Base-by-base conservation (phyloP, 2,797 vertebrate species). In the Sebastes flavidus region DNA sequence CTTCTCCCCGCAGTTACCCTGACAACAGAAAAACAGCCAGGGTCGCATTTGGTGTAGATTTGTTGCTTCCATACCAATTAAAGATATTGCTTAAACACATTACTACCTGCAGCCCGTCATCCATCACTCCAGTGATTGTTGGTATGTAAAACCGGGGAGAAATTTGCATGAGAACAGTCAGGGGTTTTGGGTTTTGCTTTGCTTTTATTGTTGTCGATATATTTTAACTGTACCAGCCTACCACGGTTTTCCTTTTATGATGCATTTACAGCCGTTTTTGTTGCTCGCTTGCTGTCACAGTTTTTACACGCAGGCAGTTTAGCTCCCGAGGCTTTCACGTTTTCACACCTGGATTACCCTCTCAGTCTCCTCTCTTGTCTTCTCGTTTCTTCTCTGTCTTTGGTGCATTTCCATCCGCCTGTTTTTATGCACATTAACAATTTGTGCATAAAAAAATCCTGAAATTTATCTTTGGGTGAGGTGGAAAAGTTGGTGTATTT, bases 11-110 rank as follows among this genome's bases (percentile, higher is more conserved):
- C 77, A 29, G 92, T 95, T 94, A 90, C 93, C 87, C 80, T 93
- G 92, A 94, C 95, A 94, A 95, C 93, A 78, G 84, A 75, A 75
- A 46, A 46, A 81, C 89, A 82, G 72, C 25, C 83, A 76, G 76
- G 66, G 74, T 78, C n/a, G 4, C 34, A 61, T 82, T 74, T 38
- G 18, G 18, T 67, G 65, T 13, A 65, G 49, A 58, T 82, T n/a
- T 74, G 77, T 75, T 77, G 78, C 71, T 86, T 55, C 52, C 52
- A 20, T 46, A 56, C 42, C n/a, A 70, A 75, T 76, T 68, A 79
- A 70, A 78, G n/a, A 8, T 65, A 22, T 60, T 32, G 25, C 36
- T 71, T 71, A 75, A 77, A 75, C 16, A 18, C 22, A 32, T 59
- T 25, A 25, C 27, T 59, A 65, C 49, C 61, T 72, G 54, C 68